These are phyloP conservation scores for Leucophenga montana DNA, from an alignment of 2,888 invertebrate species.

Conservation along the genomic window DNA sequence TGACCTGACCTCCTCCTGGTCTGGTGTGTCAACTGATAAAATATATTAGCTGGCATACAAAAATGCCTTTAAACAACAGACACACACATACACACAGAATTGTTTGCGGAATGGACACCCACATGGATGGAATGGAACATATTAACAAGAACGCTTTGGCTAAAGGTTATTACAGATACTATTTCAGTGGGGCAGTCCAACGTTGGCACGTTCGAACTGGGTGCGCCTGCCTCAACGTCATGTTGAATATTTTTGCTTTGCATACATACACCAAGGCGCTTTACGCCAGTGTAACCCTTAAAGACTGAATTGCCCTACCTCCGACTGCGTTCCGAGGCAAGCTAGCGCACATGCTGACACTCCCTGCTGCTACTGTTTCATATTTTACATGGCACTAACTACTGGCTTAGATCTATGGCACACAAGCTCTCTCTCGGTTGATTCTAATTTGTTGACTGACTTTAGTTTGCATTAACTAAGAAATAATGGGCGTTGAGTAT, in stretches of 20 bases:
- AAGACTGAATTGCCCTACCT: not conserved
- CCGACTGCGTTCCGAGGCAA: not conserved
- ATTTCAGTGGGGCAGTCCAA: slow-evolving; percentile 43
- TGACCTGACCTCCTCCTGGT: not conserved
- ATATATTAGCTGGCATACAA: slow-evolving; percentile 7
- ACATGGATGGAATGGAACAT: slow-evolving; percentile 40
- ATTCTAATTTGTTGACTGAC: slow-evolving; percentile 34
- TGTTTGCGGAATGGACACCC: slow-evolving; percentile 52
- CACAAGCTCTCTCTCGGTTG: slow-evolving; percentile 29
- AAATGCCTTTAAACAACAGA: slow-evolving; percentile 40
- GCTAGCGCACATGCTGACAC: too few species aligned
- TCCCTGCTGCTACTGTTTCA: slow-evolving; percentile 18
- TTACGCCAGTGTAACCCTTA: slow-evolving; percentile 9
- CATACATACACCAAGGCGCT: slow-evolving; percentile 21
- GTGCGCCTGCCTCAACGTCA: slow-evolving; percentile 58
- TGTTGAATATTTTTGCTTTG: slow-evolving; percentile 31
- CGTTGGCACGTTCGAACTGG: slow-evolving; percentile 32
- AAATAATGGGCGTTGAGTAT: not conserved
- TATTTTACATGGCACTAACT: slow-evolving; percentile 24
- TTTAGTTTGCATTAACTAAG: slow-evolving; percentile 29
- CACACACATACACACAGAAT: too few species aligned
- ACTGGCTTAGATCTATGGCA: not conserved
- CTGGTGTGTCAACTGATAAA: not conserved
- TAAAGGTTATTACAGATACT: slow-evolving; percentile 35
- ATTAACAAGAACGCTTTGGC: slow-evolving; percentile 47